Conservation (phyloP, 35 echinoderm and acorn worm species). For the Hemicentrotus pulcherrimus region DNA sequence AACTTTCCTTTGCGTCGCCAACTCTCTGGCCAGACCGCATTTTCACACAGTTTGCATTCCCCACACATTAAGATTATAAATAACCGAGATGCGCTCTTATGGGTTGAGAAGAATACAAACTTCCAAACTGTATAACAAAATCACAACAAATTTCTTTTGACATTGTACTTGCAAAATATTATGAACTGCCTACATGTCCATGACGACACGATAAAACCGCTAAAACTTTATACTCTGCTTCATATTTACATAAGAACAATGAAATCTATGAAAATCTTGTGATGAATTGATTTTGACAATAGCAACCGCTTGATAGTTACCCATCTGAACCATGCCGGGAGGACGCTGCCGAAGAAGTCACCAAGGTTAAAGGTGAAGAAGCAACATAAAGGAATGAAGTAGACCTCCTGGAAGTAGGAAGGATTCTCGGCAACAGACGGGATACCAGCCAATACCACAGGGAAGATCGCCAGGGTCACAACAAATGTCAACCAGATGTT, state of each 20-base stretch:
- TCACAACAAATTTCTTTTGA: background rate
- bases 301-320: slow-evolving; percentile 55
- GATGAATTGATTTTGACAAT: background rate
- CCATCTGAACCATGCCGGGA: slow-evolving; percentile 84
- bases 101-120: background rate
- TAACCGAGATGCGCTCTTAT: background rate
- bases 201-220: too few species aligned
- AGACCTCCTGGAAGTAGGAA: slow-evolving; percentile 61
- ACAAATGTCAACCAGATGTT: slow-evolving; percentile 95
- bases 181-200: too few species aligned
- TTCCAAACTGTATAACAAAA: background rate
- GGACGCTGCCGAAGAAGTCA: slow-evolving; percentile 89
- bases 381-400: slow-evolving; percentile 84
- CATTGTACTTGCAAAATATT: background rate
- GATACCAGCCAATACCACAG: slow-evolving; percentile 69
- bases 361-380: slow-evolving; percentile 92
- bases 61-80: background rate
- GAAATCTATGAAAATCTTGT: too few species aligned
- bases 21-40: too few species aligned
- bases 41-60: too few species aligned
- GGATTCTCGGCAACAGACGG: slow-evolving; percentile 50
- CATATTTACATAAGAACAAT: too few species aligned
- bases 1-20: too few species aligned
- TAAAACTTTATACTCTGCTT: too few species aligned
- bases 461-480: slow-evolving; percentile 91